Evolutionary conservation across 2,797 vertebrate genomes (phyloP).

Genomic region (Hirundo rustica): DNA sequence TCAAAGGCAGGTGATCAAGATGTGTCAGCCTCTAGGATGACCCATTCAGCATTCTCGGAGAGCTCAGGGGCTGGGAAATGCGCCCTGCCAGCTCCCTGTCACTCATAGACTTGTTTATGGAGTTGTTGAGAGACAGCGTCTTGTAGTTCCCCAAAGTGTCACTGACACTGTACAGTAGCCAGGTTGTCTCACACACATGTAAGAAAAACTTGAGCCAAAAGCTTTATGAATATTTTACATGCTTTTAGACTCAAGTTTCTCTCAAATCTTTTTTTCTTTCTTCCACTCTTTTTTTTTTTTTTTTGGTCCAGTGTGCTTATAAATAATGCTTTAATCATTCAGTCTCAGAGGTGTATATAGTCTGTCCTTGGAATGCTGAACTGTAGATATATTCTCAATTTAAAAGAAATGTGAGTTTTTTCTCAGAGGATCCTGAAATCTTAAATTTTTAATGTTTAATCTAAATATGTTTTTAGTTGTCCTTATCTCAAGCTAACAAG

Average conservation of each 20-base stretch:
- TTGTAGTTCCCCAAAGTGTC: neutral
- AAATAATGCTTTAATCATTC: neutral
- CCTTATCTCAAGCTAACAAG: neutral
- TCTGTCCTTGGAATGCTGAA: neutral
- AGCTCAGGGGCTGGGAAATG: neutral
- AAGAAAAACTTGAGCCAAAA: neutral
- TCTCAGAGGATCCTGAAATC: neutral
- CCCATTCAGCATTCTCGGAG: neutral
- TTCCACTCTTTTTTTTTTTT: neutral
- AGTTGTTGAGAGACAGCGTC: neutral
- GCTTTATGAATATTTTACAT: neutral
- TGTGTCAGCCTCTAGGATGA: neutral
- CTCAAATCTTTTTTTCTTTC: neutral
- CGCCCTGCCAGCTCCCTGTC: neutral
- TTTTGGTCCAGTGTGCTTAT: neutral
- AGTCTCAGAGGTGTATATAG: neutral
- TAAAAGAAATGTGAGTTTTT: neutral
- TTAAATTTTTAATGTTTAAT: neutral
- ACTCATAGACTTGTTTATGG: neutral
- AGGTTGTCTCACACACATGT: neutral
- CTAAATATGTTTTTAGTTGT: neutral
- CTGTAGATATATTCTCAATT: neutral
- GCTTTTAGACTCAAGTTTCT: neutral
- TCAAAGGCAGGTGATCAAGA: neutral
- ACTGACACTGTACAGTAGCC: neutral